These are phyloP conservation scores for Clunio marinus DNA, from an alignment of 2,888 invertebrate species.

Conservation along the genomic window DNA sequence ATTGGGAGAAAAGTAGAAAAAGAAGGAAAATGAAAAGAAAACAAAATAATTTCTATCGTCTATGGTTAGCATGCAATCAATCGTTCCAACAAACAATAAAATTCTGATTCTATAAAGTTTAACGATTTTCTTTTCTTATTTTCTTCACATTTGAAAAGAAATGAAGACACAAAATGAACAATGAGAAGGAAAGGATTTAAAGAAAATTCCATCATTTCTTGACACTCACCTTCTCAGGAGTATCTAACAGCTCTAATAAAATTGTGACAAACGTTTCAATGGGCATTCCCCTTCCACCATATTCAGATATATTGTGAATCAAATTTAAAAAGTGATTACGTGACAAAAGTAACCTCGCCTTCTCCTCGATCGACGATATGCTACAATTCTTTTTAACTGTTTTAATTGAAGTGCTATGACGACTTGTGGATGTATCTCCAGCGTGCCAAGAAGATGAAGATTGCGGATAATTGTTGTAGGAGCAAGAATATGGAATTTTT, in stretches of 20 bases:
- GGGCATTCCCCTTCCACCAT: constrained; percentile 55
- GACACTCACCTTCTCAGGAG: constrained; percentile 56
- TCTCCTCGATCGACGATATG: constrained; percentile 58
- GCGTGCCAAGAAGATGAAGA: constrained; percentile 42
- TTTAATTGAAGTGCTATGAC: constrained; percentile 8
- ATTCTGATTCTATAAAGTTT: too few relatives aligned
- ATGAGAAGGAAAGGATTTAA: not conserved
- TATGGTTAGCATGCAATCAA: constrained; percentile 28
- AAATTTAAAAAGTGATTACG: constrained; percentile 57
- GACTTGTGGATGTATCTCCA: constrained; percentile 21
- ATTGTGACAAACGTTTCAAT: constrained; percentile 58
- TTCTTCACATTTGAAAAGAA: too few relatives aligned
- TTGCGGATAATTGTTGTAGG: constrained; percentile 41
- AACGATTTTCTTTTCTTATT: too few relatives aligned
- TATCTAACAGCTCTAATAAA: constrained; percentile 58
- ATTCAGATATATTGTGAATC: constrained; percentile 59
- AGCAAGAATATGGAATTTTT: constrained; percentile 54
- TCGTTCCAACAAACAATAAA: not conserved
- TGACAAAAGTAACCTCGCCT: constrained; percentile 57
- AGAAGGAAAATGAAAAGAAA: too few relatives aligned
- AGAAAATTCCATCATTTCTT: not conserved
- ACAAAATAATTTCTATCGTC: not conserved
- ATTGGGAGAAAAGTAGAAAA: constrained; percentile 33
- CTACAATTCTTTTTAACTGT: constrained; percentile 45
- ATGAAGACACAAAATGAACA: not conserved